These are phyloP conservation scores for Helarctos malayanus DNA, from an alignment of 2,797 vertebrate species.

Conservation along the genomic window DNA sequence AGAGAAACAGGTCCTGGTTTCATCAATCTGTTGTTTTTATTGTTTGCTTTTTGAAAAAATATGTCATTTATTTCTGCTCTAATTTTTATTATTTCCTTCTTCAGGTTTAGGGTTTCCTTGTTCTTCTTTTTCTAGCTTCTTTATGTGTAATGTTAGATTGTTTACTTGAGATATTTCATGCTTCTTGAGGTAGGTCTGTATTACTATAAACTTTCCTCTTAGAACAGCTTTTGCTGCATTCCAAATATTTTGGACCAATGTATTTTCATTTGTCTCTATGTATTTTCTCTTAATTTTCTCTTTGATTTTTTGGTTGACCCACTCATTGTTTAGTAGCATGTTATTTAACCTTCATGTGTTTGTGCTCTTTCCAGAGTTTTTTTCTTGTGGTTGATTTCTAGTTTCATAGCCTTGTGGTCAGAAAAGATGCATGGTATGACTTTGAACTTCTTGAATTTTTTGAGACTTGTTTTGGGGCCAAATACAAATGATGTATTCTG, in stretches of 20 bases:
- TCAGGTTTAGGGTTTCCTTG: neutral
- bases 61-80: neutral
- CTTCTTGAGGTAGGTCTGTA: neutral
- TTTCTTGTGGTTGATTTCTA: neutral
- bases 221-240: neutral
- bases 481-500: neutral
- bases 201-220: neutral
- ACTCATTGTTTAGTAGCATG: neutral
- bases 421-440: neutral
- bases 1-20: neutral
- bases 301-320: neutral
- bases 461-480: neutral
- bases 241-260: neutral
- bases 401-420: neutral
- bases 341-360: neutral
- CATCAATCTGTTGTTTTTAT: neutral
- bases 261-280: neutral
- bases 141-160: neutral
- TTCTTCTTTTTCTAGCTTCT: neutral
- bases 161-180: neutral
- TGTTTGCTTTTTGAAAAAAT: neutral
- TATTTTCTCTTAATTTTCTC: neutral
- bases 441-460: neutral
- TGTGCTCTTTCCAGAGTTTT: neutral
- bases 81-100: neutral